phyloP scores from a whole-genome alignment of 2,113 vertebrate genomes.

The Irena cyanogastra region DNA sequence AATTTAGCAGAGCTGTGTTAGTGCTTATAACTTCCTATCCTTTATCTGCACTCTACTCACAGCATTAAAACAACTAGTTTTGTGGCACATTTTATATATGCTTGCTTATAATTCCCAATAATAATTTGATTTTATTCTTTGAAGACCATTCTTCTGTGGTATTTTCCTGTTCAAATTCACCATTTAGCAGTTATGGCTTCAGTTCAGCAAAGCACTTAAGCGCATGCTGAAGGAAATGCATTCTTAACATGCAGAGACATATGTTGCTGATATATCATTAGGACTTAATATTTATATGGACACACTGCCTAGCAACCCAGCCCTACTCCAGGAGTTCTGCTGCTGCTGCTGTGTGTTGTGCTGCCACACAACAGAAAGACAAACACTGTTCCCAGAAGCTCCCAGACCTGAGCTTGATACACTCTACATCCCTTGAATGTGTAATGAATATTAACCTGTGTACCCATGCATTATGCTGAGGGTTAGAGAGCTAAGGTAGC shows the following conservation, averaged over 20 bases:
- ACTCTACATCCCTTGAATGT: background rate
- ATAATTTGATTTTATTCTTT: slow-evolving; percentile 14
- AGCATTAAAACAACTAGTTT: background rate
- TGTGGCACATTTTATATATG: background rate
- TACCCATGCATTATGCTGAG: background rate
- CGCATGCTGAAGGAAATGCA: background rate
- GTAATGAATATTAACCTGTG: background rate
- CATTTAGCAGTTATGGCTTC: slow-evolving; percentile 3
- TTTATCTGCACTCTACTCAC: background rate
- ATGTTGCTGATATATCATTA: background rate
- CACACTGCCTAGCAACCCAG: slow-evolving; percentile 16
- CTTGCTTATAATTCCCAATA: slow-evolving; percentile 8
- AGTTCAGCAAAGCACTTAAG: slow-evolving; percentile 41
- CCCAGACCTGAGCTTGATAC: background rate
- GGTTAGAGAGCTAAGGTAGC: background rate
- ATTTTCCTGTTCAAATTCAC: background rate
- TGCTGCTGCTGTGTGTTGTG: background rate
- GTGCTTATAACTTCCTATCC: background rate
- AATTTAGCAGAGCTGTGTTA: background rate
- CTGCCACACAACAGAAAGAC: background rate
- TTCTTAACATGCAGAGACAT: slow-evolving; percentile 1
- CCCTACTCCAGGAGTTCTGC: background rate
- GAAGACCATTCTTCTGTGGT: background rate
- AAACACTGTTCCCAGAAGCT: background rate
- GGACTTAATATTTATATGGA: background rate